Conservation (phyloP, 2,113 vertebrate species). For the Dromas ardeola region DNA sequence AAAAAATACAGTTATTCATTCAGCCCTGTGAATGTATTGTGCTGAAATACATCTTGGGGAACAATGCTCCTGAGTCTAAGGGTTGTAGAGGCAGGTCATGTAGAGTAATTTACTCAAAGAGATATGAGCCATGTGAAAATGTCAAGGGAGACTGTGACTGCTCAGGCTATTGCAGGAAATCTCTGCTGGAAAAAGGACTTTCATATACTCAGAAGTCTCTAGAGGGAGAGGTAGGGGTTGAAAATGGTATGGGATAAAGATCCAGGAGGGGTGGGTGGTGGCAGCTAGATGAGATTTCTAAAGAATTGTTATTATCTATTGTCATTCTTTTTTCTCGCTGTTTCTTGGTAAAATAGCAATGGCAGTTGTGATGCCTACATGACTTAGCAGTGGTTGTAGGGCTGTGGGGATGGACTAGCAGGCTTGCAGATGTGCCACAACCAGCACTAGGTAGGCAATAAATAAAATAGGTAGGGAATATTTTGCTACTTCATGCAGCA, state of each 20-base stretch:
- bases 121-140: background rate
- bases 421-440: background rate
- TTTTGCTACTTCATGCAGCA: background rate
- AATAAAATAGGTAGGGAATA: background rate
- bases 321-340: accelerated
- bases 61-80: background rate
- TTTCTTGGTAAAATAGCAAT: background rate
- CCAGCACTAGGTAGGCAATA: background rate
- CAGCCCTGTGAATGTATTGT: background rate
- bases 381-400: conserved; percentile 25
- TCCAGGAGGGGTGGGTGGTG: background rate
- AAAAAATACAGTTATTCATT: background rate
- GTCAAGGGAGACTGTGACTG: conserved; percentile 21
- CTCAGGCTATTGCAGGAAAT: conserved; percentile 48
- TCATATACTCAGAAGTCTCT: background rate
- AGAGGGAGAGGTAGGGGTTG: background rate
- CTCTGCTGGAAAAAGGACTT: background rate
- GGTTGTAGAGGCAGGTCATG: background rate
- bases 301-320: background rate
- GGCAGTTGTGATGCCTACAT: background rate
- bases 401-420: background rate
- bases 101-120: conserved; percentile 36
- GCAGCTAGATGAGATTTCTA: background rate
- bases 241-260: background rate
- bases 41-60: background rate